These are phyloP conservation scores for Petrolisthes manimaculis DNA, from an alignment of 2,888 invertebrate genomes.

Conservation along the genomic window DNA sequence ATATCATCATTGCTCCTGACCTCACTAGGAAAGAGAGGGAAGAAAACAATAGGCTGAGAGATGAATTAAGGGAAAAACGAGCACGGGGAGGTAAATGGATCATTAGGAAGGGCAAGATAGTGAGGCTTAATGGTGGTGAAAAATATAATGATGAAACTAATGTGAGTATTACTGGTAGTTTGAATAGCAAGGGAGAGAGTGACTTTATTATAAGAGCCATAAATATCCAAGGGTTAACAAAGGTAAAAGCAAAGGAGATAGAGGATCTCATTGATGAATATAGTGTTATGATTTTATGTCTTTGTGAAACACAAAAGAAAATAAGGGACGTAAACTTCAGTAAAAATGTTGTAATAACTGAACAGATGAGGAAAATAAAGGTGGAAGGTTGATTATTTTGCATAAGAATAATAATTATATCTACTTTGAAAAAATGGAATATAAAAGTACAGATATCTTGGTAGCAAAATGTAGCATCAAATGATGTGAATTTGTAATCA, in stretches of 20 bases:
- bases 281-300: neutral
- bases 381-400: neutral
- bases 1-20: neutral
- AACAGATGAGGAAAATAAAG: slow-evolving; percentile 1
- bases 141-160: neutral
- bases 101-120: neutral
- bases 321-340: too few relatives aligned
- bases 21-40: neutral
- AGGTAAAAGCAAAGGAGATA: neutral
- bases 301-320: neutral
- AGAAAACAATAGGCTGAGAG: neutral
- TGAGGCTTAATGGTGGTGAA: neutral
- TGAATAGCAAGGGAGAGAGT: neutral
- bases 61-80: neutral
- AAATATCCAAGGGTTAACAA: neutral
- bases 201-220: neutral
- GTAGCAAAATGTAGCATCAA: neutral
- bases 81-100: neutral
- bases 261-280: neutral
- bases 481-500: neutral
- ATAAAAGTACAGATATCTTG: neutral
- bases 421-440: neutral
- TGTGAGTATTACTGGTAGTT: neutral
- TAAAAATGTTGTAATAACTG: neutral
- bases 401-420: neutral